These are phyloP conservation scores for Sebastes trivittatus DNA, from an alignment of 2,797 vertebrate species.

Conservation along the genomic window DNA sequence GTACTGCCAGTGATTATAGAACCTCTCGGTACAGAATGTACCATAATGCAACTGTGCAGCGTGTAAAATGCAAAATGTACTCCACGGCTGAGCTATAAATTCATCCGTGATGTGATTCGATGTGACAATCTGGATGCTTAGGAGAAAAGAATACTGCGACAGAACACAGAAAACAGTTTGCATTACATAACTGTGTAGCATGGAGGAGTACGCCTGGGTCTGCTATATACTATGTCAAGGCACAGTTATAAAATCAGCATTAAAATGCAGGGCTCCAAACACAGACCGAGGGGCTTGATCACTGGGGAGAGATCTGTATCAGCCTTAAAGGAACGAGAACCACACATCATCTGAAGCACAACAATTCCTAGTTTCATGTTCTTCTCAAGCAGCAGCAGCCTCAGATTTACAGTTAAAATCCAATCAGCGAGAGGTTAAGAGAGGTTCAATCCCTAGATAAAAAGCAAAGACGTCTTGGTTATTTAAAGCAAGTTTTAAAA, in stretches of 20 bases:
- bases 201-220: slow-evolving; percentile 50
- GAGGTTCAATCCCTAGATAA: slow-evolving; percentile 9
- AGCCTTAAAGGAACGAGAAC: slow-evolving; percentile 20
- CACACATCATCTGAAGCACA: slow-evolving; percentile 10
- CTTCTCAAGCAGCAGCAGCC: not conserved
- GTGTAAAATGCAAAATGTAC: slow-evolving; percentile 38
- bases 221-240: slow-evolving; percentile 49
- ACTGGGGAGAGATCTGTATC: slow-evolving; percentile 38
- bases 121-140: slow-evolving; percentile 65
- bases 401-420: slow-evolving; percentile 30
- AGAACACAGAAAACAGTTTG: slow-evolving; percentile 67
- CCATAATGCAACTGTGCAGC: slow-evolving; percentile 24
- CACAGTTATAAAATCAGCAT: slow-evolving; percentile 72
- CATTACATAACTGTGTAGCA: slow-evolving; percentile 71
- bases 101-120: slow-evolving; percentile 62
- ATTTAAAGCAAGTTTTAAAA: slow-evolving; percentile 15
- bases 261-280: slow-evolving; percentile 62
- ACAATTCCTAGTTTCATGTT: slow-evolving; percentile 2
- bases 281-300: slow-evolving; percentile 27
- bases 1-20: slow-evolving; percentile 35
- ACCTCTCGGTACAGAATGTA: slow-evolving; percentile 30
- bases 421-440: slow-evolving; percentile 41
- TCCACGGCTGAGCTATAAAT: slow-evolving; percentile 55
- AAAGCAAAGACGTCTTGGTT: not conserved
- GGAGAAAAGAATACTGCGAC: slow-evolving; percentile 48